Conservation (phyloP, 2,113 vertebrate species). For the Larimichthys polyactis region DNA sequence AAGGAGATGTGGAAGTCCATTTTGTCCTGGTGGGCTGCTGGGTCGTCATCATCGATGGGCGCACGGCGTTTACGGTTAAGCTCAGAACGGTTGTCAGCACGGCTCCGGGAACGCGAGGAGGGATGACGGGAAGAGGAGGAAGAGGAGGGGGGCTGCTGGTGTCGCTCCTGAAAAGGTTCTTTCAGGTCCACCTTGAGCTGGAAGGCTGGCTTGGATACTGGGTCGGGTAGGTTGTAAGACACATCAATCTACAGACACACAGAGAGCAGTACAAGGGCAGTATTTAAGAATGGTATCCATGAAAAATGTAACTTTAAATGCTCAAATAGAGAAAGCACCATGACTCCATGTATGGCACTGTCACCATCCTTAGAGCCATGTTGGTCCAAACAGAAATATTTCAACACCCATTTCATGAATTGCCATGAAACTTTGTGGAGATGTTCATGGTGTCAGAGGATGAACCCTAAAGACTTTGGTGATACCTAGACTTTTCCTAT, state of each 20-base stretch:
- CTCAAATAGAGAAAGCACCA: not conserved
- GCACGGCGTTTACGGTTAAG: constrained; percentile 80
- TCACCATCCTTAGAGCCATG: not conserved
- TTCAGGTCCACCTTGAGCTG: constrained; percentile 91
- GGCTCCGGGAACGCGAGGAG: constrained; percentile 68
- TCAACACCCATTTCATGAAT: not conserved
- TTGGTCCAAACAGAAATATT: not conserved
- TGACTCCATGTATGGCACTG: not conserved
- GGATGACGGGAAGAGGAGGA: constrained; percentile 55
- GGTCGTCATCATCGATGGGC: constrained; percentile 90
- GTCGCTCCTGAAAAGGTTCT: constrained; percentile 85
- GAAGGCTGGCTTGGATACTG: constrained; percentile 91
- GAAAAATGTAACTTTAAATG: not conserved
- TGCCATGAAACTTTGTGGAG: too few species aligned
- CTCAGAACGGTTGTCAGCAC: constrained; percentile 78
- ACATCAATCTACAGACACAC: constrained; percentile 88
- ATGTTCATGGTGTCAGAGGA: not conserved
- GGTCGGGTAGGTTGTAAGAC: constrained; percentile 93
- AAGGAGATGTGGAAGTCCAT: constrained; percentile 89
- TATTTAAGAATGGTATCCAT: not conserved
- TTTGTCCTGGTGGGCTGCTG: constrained; percentile 89
- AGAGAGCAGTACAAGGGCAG: not conserved
- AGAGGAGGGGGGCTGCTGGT: constrained; percentile 46
- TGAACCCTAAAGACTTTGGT: not conserved
- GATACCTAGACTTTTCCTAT: not conserved